Evolutionary conservation across 2,888 invertebrate genomes (phyloP).

Genomic region (Athetis lepigone): DNA sequence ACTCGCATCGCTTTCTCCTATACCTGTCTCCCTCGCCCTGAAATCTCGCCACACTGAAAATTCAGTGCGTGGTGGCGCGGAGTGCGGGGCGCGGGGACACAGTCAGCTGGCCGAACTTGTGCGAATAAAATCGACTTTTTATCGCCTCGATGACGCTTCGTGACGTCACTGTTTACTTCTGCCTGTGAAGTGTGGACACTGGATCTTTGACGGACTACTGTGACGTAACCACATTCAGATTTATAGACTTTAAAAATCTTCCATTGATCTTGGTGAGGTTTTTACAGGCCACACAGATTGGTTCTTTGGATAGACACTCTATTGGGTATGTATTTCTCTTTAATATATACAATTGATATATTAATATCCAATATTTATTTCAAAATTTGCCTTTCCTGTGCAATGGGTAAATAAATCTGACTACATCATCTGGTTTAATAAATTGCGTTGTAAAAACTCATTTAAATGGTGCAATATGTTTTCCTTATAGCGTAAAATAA

Average conservation of each 20-base stretch:
- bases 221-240: conserved; percentile 70
- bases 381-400: conserved; percentile 3
- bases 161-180: conserved; percentile 90
- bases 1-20: conserved; percentile 53
- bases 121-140: conserved; percentile 91
- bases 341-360: background rate
- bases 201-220: conserved; percentile 75
- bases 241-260: conserved; percentile 36
- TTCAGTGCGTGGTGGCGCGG: conserved; percentile 80
- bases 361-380: conserved; percentile 2
- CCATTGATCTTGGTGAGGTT: background rate
- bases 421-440: conserved; percentile 60
- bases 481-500: conserved; percentile 86
- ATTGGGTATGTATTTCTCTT: background rate
- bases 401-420: conserved; percentile 31
- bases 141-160: conserved; percentile 89
- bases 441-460: conserved; percentile 74
- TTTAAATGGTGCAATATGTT: conserved; percentile 85
- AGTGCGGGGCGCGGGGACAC: conserved; percentile 77
- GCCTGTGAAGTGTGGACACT: conserved; percentile 78
- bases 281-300: background rate
- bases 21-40: conserved; percentile 76
- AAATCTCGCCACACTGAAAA: conserved; percentile 87
- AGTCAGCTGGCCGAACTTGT: conserved; percentile 91
- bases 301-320: background rate